A percentile compares a stretch with the other conserved stretches of the same genome.
These are phyloP conservation scores for Dasypolia templi DNA, from an alignment of 2,888 invertebrate species.

Conservation along the genomic window DNA sequence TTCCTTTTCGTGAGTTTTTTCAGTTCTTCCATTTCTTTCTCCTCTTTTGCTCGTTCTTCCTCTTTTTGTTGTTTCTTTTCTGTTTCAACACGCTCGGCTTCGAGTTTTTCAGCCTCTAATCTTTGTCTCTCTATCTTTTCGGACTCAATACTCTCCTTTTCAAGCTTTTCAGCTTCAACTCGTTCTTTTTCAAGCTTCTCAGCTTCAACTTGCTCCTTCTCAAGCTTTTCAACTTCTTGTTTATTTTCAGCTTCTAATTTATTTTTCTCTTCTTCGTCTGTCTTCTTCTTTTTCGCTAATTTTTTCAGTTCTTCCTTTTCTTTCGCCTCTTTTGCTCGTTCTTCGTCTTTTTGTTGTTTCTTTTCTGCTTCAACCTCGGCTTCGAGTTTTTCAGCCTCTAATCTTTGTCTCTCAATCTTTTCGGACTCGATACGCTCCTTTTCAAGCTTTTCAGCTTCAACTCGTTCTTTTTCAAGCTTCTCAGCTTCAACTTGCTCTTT, in stretches of 20 bases:
- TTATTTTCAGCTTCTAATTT: neutral
- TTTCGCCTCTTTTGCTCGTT: too few species aligned
- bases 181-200: neutral
- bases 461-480: neutral
- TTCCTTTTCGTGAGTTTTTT: neutral
- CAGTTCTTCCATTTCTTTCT: neutral
- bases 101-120: neutral
- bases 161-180: neutral
- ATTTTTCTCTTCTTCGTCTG: too few species aligned
- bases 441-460: neutral
- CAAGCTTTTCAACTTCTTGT: neutral
- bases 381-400: neutral
- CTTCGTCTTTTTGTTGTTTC: too few species aligned
- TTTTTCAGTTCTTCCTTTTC: neutral
- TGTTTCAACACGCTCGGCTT: neutral
- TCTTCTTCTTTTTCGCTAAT: neutral
- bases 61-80: neutral
- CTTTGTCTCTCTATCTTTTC: neutral
- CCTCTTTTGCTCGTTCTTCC: neutral
- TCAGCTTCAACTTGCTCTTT: neutral
- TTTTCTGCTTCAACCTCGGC: too few species aligned
- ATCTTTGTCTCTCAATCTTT: neutral
- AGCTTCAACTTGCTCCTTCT: neutral
- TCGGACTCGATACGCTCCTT: neutral
- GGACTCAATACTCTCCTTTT: neutral